A percentile compares a stretch with the other conserved stretches of the same genome.
Evolutionary conservation across 2,888 invertebrate species (phyloP).

Genomic region (Scaptomyza reducta): DNA sequence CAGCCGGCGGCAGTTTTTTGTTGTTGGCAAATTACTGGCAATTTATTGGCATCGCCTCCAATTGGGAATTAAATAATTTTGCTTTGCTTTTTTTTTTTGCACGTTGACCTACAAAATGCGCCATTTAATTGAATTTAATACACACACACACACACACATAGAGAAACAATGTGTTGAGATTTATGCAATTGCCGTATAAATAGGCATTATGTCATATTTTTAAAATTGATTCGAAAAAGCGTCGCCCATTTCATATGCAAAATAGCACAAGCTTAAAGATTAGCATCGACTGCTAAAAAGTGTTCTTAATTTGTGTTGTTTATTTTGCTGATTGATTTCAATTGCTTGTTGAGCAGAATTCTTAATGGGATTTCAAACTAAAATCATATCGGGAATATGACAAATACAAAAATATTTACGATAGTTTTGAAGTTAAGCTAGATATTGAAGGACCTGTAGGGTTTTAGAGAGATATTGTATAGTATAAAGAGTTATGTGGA

Average conservation of each 20-base stretch:
- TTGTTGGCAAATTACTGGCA: slow-evolving; percentile 59
- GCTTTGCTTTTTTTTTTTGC: slow-evolving; percentile 9
- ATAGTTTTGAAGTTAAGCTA: no score
- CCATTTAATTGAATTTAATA: slow-evolving; percentile 57
- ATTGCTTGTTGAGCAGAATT: neutral
- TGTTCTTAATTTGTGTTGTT: slow-evolving; percentile 16
- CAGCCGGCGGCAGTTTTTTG: slow-evolving; percentile 32
- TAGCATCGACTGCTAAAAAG: slow-evolving; percentile 14
- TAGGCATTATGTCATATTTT: slow-evolving; percentile 68
- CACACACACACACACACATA: slow-evolving; percentile 6
- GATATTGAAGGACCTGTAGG: no score
- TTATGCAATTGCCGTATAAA: slow-evolving; percentile 48
- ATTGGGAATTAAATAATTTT: slow-evolving; percentile 39
- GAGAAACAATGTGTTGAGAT: slow-evolving; percentile 37
- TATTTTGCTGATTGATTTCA: neutral
- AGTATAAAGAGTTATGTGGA: no score
- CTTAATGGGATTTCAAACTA: neutral
- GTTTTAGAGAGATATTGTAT: no score
- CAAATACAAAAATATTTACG: no score
- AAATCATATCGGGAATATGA: no score
- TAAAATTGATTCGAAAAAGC: slow-evolving; percentile 16
- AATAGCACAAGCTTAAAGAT: slow-evolving; percentile 11
- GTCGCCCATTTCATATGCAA: slow-evolving; percentile 31
- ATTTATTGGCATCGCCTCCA: slow-evolving; percentile 52
- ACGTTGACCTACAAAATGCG: slow-evolving; percentile 66